Conservation (phyloP, 2,113 vertebrate species). For the Alligator mississippiensis region DNA sequence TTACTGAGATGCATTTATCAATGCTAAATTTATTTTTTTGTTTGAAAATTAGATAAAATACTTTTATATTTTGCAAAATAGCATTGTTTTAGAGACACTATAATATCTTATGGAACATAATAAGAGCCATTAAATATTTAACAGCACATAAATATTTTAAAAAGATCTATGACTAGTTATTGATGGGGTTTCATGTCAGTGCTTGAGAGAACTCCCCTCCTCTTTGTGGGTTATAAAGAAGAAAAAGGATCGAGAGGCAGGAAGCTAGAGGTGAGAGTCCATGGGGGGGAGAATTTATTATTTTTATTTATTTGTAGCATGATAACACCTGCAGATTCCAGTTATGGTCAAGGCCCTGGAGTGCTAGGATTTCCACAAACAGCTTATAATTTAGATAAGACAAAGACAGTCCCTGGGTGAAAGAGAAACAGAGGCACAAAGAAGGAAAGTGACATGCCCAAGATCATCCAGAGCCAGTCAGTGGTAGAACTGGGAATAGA, state of each 20-base stretch:
- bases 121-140: constrained; percentile 67
- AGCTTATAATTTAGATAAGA: not conserved
- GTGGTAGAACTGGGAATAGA: not conserved
- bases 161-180: constrained; percentile 33
- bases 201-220: constrained; percentile 1
- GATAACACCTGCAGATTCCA: too few relatives aligned
- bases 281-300: not conserved
- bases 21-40: not conserved
- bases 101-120: not conserved
- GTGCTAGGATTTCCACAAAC: not conserved
- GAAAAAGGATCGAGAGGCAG: not conserved
- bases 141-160: constrained; percentile 62
- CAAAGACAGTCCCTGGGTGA: not conserved
- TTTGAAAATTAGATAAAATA: constrained; percentile 15
- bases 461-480: not conserved
- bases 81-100: constrained; percentile 33
- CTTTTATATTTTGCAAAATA: not conserved
- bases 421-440: not conserved
- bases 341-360: not conserved
- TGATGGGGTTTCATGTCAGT: constrained; percentile 38
- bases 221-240: constrained; percentile 2
- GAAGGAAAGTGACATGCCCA: not conserved
- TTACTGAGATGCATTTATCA: constrained; percentile 38
- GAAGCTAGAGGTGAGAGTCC: not conserved
- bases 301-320: not conserved